Conservation (phyloP, 2,888 invertebrate species). For the Apotomis capreana region DNA sequence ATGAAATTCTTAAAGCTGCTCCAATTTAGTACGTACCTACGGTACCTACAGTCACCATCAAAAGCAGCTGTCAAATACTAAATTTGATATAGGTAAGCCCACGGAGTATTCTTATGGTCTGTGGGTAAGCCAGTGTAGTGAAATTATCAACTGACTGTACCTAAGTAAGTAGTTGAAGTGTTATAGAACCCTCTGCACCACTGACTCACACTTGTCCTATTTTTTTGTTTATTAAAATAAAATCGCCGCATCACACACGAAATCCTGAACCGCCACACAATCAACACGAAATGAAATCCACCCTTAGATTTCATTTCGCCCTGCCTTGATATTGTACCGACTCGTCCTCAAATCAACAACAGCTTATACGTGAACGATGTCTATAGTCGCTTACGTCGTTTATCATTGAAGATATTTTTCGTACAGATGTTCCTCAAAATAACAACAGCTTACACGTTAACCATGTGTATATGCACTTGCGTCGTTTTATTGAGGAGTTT, state of each 20-base stretch:
- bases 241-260: not conserved
- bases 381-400: not conserved
- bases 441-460: not conserved
- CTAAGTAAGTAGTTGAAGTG: too few relatives aligned
- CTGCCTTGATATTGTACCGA: constrained; percentile 16
- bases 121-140: too few relatives aligned
- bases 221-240: not conserved
- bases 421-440: too few relatives aligned
- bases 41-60: too few relatives aligned
- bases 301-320: constrained; percentile 9
- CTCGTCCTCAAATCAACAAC: not conserved
- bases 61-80: too few relatives aligned
- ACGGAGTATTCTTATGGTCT: too few relatives aligned
- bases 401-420: constrained; percentile 15
- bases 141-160: too few relatives aligned
- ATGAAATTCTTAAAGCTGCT: too few relatives aligned
- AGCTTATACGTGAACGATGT: not conserved
- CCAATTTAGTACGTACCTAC: too few relatives aligned
- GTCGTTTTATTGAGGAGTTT: constrained; percentile 7
- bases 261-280: not conserved
- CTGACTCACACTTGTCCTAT: not conserved
- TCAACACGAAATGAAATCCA: constrained; percentile 7
- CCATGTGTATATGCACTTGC: not conserved
- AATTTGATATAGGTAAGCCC: too few relatives aligned
- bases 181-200: too few relatives aligned